A percentile compares a stretch with the other conserved stretches of the same genome.
phyloP scores from a whole-genome alignment of 2,888 invertebrate species.

The Scaptodrosophila latifasciaeformis region DNA sequence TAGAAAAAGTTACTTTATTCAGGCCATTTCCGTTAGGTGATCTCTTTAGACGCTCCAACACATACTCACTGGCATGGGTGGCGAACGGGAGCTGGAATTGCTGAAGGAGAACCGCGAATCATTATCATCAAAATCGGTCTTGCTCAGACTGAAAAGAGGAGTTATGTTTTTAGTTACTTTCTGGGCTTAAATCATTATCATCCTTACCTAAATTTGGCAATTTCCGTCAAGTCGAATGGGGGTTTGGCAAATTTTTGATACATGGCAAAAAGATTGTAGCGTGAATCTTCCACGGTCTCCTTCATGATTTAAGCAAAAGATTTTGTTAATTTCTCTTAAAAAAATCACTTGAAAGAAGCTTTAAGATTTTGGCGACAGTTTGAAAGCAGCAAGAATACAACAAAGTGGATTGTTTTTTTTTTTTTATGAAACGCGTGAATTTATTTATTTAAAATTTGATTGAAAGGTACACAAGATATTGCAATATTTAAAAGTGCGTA shows the following conservation, averaged over 20 bases:
- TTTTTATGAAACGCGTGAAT: conserved; percentile 27
- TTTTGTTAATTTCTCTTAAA: neutral
- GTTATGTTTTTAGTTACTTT: neutral
- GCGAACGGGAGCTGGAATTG: conserved; percentile 85
- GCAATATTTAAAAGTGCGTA: conserved; percentile 22
- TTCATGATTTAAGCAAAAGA: no score
- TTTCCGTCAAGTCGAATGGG: conserved; percentile 73
- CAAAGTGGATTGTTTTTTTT: conserved; percentile 12
- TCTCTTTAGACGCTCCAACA: conserved; percentile 33
- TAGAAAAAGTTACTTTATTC: conserved; percentile 18
- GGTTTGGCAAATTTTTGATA: conserved; percentile 75
- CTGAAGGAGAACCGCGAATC: conserved; percentile 88
- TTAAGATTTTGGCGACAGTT: conserved; percentile 4
- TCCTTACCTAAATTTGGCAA: conserved; percentile 74
- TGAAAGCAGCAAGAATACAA: neutral
- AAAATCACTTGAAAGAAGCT: no score
- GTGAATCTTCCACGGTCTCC: conserved; percentile 73
- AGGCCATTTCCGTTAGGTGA: neutral
- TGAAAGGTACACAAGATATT: conserved; percentile 52
- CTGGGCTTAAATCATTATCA: neutral
- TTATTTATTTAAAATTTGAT: conserved; percentile 42
- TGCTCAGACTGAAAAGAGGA: conserved; percentile 51
- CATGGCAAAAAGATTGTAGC: conserved; percentile 74
- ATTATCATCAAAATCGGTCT: conserved; percentile 74
- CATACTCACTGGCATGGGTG: conserved; percentile 79